These are phyloP conservation scores for Rhagoletis pomonella DNA, from an alignment of 1,140 invertebrate species.

Conservation along the genomic window DNA sequence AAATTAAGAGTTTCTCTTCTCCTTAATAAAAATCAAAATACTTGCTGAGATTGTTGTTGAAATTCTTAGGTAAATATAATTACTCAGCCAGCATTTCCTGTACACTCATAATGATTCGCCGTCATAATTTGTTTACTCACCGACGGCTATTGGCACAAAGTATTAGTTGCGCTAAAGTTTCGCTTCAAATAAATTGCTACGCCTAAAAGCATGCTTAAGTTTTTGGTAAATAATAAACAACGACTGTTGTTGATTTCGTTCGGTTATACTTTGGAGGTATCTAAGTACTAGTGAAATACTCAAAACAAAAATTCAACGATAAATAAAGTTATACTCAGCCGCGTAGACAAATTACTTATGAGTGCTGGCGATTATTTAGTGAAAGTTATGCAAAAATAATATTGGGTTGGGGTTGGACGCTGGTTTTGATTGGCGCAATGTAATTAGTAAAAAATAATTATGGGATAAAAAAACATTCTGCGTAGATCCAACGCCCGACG, in stretches of 20 bases:
- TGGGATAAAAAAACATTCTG: too few species aligned
- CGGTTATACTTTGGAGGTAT: background rate
- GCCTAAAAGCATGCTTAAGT: conserved; percentile 42
- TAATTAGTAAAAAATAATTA: too few species aligned
- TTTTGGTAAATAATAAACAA: conserved; percentile 44
- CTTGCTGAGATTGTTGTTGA: background rate
- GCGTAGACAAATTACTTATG: background rate
- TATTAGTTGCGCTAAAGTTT: background rate
- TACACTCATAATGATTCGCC: background rate
- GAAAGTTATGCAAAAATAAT: background rate
- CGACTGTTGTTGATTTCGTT: conserved; percentile 38
- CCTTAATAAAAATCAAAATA: background rate
- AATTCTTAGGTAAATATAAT: conserved; percentile 16
- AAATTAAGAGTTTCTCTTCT: too few species aligned
- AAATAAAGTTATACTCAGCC: background rate
- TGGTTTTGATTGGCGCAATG: too few species aligned
- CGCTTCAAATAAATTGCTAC: background rate
- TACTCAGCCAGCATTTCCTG: background rate
- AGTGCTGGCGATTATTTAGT: background rate
- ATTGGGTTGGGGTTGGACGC: too few species aligned
- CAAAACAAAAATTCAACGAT: background rate
- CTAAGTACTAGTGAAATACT: background rate
- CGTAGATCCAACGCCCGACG: too few species aligned
- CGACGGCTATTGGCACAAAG: background rate
- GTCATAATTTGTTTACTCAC: conserved; percentile 30